Conservation (phyloP, 2,797 vertebrate species). For the Brachymystax lenok region DNA sequence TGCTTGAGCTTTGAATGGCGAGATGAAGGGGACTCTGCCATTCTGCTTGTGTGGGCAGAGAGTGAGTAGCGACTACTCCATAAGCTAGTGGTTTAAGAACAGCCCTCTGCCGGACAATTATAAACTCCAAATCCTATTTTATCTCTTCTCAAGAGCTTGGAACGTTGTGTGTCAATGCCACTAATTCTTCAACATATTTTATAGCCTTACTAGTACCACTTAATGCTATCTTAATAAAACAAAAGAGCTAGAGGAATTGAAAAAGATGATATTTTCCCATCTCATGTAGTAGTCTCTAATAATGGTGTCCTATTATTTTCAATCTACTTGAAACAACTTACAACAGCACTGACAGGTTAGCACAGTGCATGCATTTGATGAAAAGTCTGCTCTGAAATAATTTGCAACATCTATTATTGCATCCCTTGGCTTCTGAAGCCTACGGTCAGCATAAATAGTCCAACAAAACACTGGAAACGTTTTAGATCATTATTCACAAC, state of each 20-base stretch:
- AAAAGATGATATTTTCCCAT: neutral
- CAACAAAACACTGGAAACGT: neutral
- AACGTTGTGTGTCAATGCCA: neutral
- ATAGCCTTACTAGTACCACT: neutral
- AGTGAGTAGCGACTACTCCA: neutral
- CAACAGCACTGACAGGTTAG: neutral
- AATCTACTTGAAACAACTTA: neutral
- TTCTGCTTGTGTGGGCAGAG: neutral
- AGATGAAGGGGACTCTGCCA: constrained; percentile 3
- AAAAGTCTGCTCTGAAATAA: neutral
- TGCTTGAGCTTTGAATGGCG: neutral
- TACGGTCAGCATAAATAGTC: neutral
- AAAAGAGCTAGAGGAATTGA: neutral
- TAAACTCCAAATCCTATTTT: neutral
- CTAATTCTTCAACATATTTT: neutral
- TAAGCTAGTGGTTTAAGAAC: neutral
- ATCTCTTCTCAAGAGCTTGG: neutral
- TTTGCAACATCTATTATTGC: neutral
- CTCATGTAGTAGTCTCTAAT: neutral
- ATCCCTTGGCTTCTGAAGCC: neutral
- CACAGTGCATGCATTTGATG: neutral
- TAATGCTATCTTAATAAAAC: neutral
- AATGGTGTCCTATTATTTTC: neutral
- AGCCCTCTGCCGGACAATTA: neutral
- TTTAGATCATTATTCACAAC: neutral